A percentile compares a stretch with the other conserved stretches of the same genome.
These are phyloP conservation scores for Alosa alosa DNA, from an alignment of 2,113 vertebrate genomes.

Conservation along the genomic window DNA sequence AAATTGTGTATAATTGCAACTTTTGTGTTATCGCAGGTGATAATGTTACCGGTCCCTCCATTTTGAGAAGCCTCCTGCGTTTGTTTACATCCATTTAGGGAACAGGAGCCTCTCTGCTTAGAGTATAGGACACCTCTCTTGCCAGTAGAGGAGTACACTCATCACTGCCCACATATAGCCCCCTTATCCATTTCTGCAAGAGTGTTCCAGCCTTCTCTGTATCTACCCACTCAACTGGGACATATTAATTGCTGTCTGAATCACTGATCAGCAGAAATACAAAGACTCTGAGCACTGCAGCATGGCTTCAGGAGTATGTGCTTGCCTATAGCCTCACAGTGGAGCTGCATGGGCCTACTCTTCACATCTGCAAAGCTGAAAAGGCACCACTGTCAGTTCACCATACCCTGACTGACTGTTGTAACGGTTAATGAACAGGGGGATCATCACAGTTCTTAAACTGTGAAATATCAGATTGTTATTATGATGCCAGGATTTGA, in stretches of 20 bases:
- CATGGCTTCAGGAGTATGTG: background rate
- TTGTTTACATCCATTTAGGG: constrained; percentile 10
- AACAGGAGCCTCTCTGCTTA: background rate
- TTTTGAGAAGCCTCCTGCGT: background rate
- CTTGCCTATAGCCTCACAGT: background rate
- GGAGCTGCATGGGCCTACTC: background rate
- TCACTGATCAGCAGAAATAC: constrained; percentile 9
- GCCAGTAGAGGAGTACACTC: background rate
- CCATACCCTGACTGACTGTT: background rate
- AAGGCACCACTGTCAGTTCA: background rate
- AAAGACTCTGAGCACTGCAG: background rate
- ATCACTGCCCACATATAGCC: constrained; percentile 5
- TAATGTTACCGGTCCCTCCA: background rate
- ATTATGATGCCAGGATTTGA: background rate
- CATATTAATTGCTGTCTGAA: constrained; percentile 5
- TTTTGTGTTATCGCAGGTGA: background rate
- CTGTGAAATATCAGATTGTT: background rate
- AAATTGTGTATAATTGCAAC: background rate
- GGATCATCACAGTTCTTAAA: background rate
- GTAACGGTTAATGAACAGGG: background rate
- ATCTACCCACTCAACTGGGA: constrained; percentile 14
- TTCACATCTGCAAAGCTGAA: background rate
- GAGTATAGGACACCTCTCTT: background rate
- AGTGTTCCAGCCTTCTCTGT: background rate
- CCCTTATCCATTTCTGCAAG: background rate